Base-by-base conservation (phyloP, 2,113 vertebrate species). In the Thunnus maccoyii region DNA sequence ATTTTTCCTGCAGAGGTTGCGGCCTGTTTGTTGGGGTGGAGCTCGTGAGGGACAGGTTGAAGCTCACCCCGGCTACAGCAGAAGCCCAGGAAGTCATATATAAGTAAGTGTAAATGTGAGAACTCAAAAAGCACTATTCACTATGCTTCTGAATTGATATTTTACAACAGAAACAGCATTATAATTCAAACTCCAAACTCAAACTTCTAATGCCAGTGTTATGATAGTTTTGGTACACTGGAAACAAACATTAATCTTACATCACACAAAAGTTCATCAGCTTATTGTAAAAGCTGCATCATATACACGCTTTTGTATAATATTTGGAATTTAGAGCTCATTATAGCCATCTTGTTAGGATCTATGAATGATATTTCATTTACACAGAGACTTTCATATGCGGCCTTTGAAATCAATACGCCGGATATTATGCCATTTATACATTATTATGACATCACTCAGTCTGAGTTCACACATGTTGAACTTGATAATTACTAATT, bases 41-140 rank as follows among this genome's bases (percentile, higher is more conserved):
- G 90, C 94, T 99, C 11, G 97, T 99, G 88, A 97, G 88, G 85
- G 97, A 99, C 86, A 88, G 30, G 5, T 67, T 94, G 66, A 95
- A 92, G 72, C 94, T 97, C 72, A 97, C 95, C 0, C 97, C 98
- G 0, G 98, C 98, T 16, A 98, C 97, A 1, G 97, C 97, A 0
- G 98, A 99, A 87, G 98, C 98, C 5, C 97, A 98, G 75, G 96
- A 98, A 51, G 76, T 99, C 67, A 97, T 99, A 88, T 98, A 98
- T 86, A 96, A 94, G 97, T 98, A 90, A 95, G 91, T 84, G 8
- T 0, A 32, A 20, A 4, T 46, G 58, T 46, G 11, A 52, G 22
- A 22, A 22, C 22, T 22, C 22, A 22, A 1, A 22, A 22, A 22
- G 22, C 1, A 22, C 22, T 22, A 1, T 50, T 25, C 50, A 3